Percentiles rank a stretch among this genome's conserved stretches.
These are phyloP conservation scores for Parauchenoglanis punctatus DNA, from an alignment of 2,797 vertebrate species.

Conservation along the genomic window DNA sequence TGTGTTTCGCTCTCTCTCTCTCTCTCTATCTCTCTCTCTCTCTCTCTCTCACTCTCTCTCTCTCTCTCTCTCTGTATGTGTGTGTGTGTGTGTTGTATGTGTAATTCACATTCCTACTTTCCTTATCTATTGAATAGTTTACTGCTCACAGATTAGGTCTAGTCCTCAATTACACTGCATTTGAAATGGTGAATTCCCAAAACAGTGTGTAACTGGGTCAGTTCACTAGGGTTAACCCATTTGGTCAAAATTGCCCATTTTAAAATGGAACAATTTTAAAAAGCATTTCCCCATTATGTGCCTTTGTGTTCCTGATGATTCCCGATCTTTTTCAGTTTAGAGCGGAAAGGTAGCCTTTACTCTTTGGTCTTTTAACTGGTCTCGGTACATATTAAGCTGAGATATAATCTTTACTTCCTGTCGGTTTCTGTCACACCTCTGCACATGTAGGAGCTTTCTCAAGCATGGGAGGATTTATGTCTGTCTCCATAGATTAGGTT, in stretches of 20 bases:
- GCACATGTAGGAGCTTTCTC: not conserved
- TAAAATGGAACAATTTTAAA: constrained; percentile 1
- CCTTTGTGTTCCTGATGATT: not conserved
- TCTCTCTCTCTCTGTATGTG: not conserved
- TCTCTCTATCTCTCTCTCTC: too few relatives aligned
- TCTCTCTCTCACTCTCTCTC: too few relatives aligned
- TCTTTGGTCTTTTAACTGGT: not conserved
- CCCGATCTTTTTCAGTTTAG: not conserved
- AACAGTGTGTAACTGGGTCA: constrained; percentile 21
- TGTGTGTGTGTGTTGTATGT: constrained; percentile 1
- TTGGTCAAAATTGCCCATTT: constrained; percentile 7
- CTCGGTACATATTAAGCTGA: not conserved
- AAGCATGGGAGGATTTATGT: not conserved
- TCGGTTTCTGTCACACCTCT: not conserved
- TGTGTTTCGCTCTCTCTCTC: not conserved
- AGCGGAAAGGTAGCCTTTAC: not conserved
- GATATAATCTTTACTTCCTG: not conserved
- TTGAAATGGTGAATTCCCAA: constrained; percentile 10
- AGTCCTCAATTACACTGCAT: not conserved
- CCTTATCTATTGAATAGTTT: not conserved
- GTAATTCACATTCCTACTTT: not conserved
- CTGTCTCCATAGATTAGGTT: not conserved
- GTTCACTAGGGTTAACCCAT: not conserved
- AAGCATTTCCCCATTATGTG: not conserved
- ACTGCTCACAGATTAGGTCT: not conserved